Conservation (phyloP, 2,888 invertebrate species). For the Pollenia angustigena region DNA sequence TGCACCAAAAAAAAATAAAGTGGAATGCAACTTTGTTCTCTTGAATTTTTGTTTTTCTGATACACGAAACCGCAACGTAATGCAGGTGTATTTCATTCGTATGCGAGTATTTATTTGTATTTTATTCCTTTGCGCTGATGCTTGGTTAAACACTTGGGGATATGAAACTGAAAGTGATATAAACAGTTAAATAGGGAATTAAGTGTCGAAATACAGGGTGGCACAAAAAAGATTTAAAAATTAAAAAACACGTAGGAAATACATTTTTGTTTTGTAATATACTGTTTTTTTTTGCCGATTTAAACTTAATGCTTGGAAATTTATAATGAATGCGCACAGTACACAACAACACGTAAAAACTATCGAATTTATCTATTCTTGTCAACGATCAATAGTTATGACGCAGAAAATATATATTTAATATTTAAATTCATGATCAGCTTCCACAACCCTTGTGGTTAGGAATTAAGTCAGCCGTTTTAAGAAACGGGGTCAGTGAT, state of each 20-base stretch:
- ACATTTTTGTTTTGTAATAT: background rate
- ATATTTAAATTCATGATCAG: no score
- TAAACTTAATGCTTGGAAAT: no score
- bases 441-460: no score
- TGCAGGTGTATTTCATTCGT: conserved; percentile 40
- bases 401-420: background rate
- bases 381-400: no score
- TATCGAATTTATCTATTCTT: no score
- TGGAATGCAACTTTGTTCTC: background rate
- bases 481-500: no score
- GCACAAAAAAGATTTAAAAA: no score
- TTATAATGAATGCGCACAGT: no score
- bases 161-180: conserved; percentile 23
- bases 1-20: conserved; percentile 31
- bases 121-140: conserved; percentile 20
- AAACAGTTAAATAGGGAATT: background rate
- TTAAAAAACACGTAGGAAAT: no score
- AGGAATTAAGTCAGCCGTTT: no score
- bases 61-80: background rate
- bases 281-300: no score
- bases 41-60: background rate
- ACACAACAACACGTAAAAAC: no score
- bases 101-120: conserved; percentile 11
- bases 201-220: background rate
- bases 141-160: conserved; percentile 2